A percentile compares a stretch with the other conserved stretches of the same genome.
Conservation (phyloP, 2,888 invertebrate species). For the Silvanus unidentatus region DNA sequence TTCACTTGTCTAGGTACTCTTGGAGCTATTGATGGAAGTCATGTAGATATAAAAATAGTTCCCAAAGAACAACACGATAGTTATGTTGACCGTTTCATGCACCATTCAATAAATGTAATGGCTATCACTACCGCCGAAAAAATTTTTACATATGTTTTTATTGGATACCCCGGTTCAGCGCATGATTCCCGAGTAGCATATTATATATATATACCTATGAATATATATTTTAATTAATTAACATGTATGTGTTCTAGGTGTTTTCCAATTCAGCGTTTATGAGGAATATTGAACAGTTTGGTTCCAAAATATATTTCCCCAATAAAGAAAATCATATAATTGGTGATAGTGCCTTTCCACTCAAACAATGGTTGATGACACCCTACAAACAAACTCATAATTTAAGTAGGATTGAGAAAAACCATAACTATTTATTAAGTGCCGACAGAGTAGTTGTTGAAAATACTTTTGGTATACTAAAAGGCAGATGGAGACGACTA, state of each 20-base stretch:
- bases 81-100: slow-evolving; percentile 13
- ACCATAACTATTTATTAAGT: slow-evolving; percentile 5
- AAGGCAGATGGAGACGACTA: slow-evolving; percentile 8
- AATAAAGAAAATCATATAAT: slow-evolving; percentile 3
- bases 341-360: slow-evolving; percentile 8
- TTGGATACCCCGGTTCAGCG: slow-evolving; percentile 19
- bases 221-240: too few relatives aligned
- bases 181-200: slow-evolving; percentile 19
- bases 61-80: slow-evolving; percentile 17
- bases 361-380: slow-evolving; percentile 8
- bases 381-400: slow-evolving; percentile 1
- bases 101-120: slow-evolving; percentile 20
- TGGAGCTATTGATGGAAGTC: slow-evolving; percentile 17
- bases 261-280: too few relatives aligned
- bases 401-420: not conserved
- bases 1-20: slow-evolving; percentile 11
- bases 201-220: too few relatives aligned
- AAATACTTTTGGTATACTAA: slow-evolving; percentile 7
- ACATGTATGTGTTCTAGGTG: too few relatives aligned
- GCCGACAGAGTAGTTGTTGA: slow-evolving; percentile 5
- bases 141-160: slow-evolving; percentile 16
- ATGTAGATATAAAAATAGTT: slow-evolving; percentile 15
- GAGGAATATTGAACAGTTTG: too few relatives aligned
- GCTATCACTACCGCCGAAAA: slow-evolving; percentile 14
- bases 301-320: too few relatives aligned